Percentiles rank a stretch among this genome's conserved stretches.
phyloP scores from a whole-genome alignment of 2,888 invertebrate genomes.

The Stomorhina lunata region DNA sequence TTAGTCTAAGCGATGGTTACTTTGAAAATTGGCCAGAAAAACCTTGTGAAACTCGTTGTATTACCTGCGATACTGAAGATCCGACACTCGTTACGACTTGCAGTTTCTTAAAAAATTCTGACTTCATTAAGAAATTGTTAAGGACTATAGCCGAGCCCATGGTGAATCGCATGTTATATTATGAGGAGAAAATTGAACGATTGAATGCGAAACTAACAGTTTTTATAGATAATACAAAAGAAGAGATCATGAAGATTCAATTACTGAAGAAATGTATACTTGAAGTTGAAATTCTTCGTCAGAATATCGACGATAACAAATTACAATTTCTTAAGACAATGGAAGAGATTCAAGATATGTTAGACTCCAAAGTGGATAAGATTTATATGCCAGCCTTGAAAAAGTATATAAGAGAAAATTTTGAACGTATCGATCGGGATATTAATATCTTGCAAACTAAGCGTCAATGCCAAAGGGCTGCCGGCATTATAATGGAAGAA shows the following conservation, averaged over 20 bases:
- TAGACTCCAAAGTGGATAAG: conserved; percentile 78
- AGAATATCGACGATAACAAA: conserved; percentile 68
- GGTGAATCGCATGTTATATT: conserved; percentile 71
- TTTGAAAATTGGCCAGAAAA: conserved; percentile 69
- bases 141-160: conserved; percentile 73
- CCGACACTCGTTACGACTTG: conserved; percentile 75
- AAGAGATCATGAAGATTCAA: conserved; percentile 72
- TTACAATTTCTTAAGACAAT: conserved; percentile 73
- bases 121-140: conserved; percentile 75
- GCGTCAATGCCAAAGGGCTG: conserved; percentile 73
- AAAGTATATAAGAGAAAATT: conserved; percentile 72
- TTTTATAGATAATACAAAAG: conserved; percentile 70
- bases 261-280: conserved; percentile 73
- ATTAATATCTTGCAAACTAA: conserved; percentile 68
- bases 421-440: conserved; percentile 69
- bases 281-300: conserved; percentile 71
- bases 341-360: conserved; percentile 78
- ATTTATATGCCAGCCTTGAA: conserved; percentile 77
- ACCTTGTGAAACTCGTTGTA: conserved; percentile 74
- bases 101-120: conserved; percentile 71
- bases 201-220: conserved; percentile 70
- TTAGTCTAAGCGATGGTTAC: conserved; percentile 62
- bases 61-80: conserved; percentile 73
- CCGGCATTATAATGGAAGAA: conserved; percentile 72
- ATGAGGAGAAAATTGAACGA: conserved; percentile 67